Percentiles rank a stretch among this genome's conserved stretches.
Conservation (phyloP, 2,113 vertebrate genomes). For the Pelecanus crispus region DNA sequence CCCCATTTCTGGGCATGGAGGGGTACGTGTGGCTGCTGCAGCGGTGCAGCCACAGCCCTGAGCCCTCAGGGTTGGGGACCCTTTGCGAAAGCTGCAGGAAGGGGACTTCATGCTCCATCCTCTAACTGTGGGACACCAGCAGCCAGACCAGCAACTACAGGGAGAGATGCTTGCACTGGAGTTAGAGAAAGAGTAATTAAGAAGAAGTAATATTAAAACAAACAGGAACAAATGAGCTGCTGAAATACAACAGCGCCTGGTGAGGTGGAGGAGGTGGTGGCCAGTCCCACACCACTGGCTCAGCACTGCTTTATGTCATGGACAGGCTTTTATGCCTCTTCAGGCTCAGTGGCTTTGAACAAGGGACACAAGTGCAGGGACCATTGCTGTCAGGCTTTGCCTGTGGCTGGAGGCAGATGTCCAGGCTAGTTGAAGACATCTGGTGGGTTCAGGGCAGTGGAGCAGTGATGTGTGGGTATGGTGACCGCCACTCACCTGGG, state of each 20-base stretch:
- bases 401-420: not conserved
- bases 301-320: not conserved
- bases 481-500: not conserved
- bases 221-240: not conserved
- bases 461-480: rapidly evolving
- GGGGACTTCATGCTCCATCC: not conserved
- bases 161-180: not conserved
- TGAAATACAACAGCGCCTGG: not conserved
- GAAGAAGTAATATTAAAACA: not conserved
- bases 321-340: not conserved
- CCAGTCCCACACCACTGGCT: not conserved
- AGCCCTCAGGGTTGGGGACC: rapidly evolving
- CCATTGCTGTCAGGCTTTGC: not conserved
- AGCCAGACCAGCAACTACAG: not conserved
- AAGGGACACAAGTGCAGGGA: not conserved
- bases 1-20: not conserved
- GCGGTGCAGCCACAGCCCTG: not conserved
- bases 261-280: not conserved
- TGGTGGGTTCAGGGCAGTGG: not conserved
- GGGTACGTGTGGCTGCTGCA: not conserved
- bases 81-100: not conserved
- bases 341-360: not conserved
- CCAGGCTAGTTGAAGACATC: not conserved
- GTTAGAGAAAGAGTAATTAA: not conserved
- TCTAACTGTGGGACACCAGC: not conserved